A percentile compares a stretch with the other conserved stretches of the same genome.
Conservation (phyloP, 2,113 vertebrate genomes). For the Acrocephalus kingi region DNA sequence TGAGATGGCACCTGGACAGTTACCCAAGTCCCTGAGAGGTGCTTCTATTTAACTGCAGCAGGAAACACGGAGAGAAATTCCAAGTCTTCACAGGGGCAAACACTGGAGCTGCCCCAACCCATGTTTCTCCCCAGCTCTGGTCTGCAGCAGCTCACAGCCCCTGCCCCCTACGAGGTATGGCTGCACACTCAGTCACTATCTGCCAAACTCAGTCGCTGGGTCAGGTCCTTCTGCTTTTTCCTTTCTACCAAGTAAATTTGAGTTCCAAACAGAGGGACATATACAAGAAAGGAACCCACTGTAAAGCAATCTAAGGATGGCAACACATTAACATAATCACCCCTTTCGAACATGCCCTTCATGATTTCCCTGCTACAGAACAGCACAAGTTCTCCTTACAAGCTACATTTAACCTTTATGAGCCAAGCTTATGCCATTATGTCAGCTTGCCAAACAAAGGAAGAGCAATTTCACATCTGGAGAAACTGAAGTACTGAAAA, state of each 20-base stretch:
- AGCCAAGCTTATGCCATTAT: neutral
- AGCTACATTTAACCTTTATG: neutral
- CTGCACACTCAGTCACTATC: accelerated
- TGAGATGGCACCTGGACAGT: neutral
- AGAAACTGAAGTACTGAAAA: neutral
- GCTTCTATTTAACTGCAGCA: neutral
- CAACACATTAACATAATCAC: neutral
- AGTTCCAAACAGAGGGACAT: neutral
- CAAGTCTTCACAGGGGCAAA: neutral
- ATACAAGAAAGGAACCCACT: neutral
- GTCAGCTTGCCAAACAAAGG: neutral
- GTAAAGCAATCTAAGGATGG: neutral
- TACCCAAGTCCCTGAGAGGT: neutral
- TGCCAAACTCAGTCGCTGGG: accelerated
- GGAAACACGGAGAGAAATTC: neutral
- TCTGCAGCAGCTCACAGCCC: neutral
- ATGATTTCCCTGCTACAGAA: neutral
- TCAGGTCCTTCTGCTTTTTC: neutral
- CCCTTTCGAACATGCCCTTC: neutral
- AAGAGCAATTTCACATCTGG: neutral
- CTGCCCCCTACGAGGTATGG: accelerated
- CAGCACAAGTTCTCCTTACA: neutral
- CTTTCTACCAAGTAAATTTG: neutral
- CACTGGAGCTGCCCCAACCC: neutral
- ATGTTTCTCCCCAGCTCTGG: neutral